Base-by-base conservation (phyloP, 1,140 invertebrate species). In the Apocrypta bakeri region DNA sequence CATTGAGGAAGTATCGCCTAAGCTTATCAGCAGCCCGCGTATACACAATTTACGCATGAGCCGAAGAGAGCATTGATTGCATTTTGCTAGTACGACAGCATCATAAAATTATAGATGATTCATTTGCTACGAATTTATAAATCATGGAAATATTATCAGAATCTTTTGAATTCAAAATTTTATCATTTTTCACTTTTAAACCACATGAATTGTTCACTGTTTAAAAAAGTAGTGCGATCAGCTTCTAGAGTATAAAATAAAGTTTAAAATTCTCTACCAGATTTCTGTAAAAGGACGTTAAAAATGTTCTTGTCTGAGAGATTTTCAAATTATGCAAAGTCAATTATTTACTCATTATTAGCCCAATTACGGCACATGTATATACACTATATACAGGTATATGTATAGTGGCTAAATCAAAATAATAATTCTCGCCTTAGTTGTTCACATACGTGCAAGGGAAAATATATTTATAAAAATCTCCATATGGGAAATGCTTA, bases 271-370 rank as follows among this genome's bases (percentile, higher is more conserved):
- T n/a, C n/a, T n/a, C n/a, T n/a, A n/a, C n/a, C n/a, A n/a, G n/a
- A n/a, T n/a, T n/a, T n/a, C n/a, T n/a, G n/a, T n/a, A n/a, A n/a
- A n/a, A n/a, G n/a, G n/a, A n/a, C n/a, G n/a, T n/a, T n/a, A n/a
- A 75, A 61, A 61, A 61, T 61, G 3, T 56, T 29, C 33, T 75
- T 61, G 61, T 17, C 14, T 12, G 71, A 73, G 27, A 78, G 48
- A 66, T 14, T 17, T n/a, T 33, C 76, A 63, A 42, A 79, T 79
- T 79, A 73, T 72, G 69, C 68, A 80, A 74, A 73, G 37, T 42
- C 61, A 81, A 81, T 81, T 74, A 74, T 66, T 81, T 81, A 66
- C 71, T 81, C 56, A 74, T 81, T 81, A 81, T 81, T 33, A n/a
- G n/a, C 61, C 33, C 17, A 40, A 7, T 64, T 74, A 66, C 72